Evolutionary conservation across 2,113 vertebrate genomes (phyloP), one percentile per base, ranked within the genome.

Genomic region (Clinocottus analis): DNA sequence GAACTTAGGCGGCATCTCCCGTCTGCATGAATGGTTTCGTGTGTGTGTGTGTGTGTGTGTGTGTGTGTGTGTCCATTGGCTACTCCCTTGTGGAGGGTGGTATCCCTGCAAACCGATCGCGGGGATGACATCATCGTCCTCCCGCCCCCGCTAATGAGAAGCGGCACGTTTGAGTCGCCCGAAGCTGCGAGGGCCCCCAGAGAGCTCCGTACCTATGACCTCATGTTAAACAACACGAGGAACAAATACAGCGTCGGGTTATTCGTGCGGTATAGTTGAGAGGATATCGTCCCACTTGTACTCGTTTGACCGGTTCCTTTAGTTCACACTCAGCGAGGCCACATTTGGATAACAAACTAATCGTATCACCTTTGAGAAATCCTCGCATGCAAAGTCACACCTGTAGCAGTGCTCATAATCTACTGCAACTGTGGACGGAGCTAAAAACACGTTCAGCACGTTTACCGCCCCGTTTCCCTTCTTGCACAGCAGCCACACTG

Each of bases 341-440:
- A 59, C 7, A 59, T 91, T 89, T 87, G 85, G 64, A 51, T 74
- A 58, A 12, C 83, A 87, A 85, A 82, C 4, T 16, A 61, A 27
- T n/a, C 23, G 23, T 10, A 11, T 27, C 45, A 75, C 49, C 45
- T 49, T 56, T 7, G 25, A 14, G 23, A 51, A 60, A 72, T 23
- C 14, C 23, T 55, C 33, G 29, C 4, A 83, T 49, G 66, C 25
- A 85, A 82, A 86, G 56, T 53, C 12, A 49, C 33, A 59, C 77
- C 25, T 85, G 58, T 39, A 69, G 37, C 11, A 6, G 5, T 45
- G 8, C 25, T 33, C 6, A 33, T 6, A 5, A 29, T 23, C 6
- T 19, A 6, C 43, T 37, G 11, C 6, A 47, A 71, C 31, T 53
- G 29, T 73, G 58, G 17, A 49, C 58, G 53, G n/a, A 81, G 13